Conservation (phyloP, 2,888 invertebrate genomes). For the Drosophila longiperda region DNA sequence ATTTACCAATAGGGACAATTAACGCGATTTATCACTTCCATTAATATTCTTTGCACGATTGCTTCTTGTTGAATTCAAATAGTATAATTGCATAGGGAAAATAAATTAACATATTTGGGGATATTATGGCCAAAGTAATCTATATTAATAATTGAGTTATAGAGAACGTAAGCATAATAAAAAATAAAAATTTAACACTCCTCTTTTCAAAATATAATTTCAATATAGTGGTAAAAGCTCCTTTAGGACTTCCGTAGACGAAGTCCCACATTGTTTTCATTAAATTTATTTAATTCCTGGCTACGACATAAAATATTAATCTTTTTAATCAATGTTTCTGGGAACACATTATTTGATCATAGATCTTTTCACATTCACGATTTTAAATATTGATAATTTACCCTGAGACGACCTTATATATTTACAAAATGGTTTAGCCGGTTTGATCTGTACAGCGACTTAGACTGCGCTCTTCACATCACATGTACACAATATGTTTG, state of each 20-base stretch:
- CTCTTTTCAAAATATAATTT: background rate
- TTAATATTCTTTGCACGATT: background rate
- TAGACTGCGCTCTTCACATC: background rate
- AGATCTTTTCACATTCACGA: background rate
- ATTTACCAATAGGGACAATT: background rate
- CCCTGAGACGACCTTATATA: background rate
- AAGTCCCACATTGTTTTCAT: background rate
- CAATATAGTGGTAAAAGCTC: background rate
- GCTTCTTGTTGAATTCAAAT: background rate
- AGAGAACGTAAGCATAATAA: background rate
- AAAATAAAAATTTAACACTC: background rate
- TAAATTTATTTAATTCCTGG: background rate
- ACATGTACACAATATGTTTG: background rate
- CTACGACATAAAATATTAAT: background rate
- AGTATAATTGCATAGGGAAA: background rate
- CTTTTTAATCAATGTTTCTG: background rate
- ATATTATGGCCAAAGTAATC: background rate
- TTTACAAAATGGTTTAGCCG: background rate
- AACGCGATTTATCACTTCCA: background rate
- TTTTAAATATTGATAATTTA: background rate
- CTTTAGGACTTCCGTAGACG: background rate
- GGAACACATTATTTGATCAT: background rate
- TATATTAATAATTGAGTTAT: background rate
- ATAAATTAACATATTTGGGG: background rate
- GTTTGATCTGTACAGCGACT: background rate